Evolutionary conservation across 2,797 vertebrate genomes (phyloP), one percentile per base, ranked within the genome.

Genomic region (Lacerta agilis): DNA sequence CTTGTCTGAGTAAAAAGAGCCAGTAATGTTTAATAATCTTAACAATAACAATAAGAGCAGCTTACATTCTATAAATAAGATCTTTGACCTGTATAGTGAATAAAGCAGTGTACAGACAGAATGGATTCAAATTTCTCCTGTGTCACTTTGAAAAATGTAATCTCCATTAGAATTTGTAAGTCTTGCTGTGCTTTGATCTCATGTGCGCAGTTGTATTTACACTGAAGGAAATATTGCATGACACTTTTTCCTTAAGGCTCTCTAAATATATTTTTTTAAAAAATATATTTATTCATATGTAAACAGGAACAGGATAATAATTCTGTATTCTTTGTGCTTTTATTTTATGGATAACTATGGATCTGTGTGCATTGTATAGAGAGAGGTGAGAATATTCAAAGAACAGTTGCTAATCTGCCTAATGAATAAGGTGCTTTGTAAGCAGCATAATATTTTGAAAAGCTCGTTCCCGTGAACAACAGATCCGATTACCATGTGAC

Each of bases 381-480:
- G 88, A 90, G 90, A 90, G 88, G 89, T 79, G 82, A 89, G 61
- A 33, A 83, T 89, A 83, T 95, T 93, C 92, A 95, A 94, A 94
- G 93, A 91, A 92, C 83, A 86, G 76, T 92, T 89, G 5, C 91
- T 95, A 94, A 95, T 94, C 89, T 92, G 83, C 80, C 69, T 93
- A 86, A 92, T 95, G 95, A 96, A 95, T 95, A 93, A 95, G 94
- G 93, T 92, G 92, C 94, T 95, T 96, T 95, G 93, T 95, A 92
- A 94, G 93, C 91, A 79, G 91, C 61, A 55, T 92, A 93, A 92
- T 94, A 88, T 95, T 95, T 94, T 94, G 92, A 93, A 95, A 94
- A 92, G 78, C 5, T 10, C 91, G 87, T 94, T 95, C 72, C 92
- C 93, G 89, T 91, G 85, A 90, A 90, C 91, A 87, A 91, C 87